Evolutionary conservation across 2,888 invertebrate genomes (phyloP).

Genomic region (Hipparchia semele): DNA sequence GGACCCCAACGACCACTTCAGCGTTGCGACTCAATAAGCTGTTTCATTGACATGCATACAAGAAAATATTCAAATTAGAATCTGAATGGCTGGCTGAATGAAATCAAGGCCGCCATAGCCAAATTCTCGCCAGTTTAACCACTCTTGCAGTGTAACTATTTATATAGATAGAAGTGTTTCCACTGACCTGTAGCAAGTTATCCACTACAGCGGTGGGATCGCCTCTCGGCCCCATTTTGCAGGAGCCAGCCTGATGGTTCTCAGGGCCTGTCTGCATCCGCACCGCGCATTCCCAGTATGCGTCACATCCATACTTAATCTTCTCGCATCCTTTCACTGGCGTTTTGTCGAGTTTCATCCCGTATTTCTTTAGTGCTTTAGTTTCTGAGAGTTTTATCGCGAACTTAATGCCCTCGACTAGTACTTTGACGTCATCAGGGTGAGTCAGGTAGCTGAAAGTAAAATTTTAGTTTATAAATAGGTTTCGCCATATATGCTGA

Average conservation of each 20-base stretch:
- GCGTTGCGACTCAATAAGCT: too few relatives aligned
- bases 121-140: too few relatives aligned
- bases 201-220: constrained; percentile 90
- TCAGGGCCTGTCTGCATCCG: constrained; percentile 90
- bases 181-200: constrained; percentile 81
- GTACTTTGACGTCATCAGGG: constrained; percentile 89
- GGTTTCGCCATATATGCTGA: neutral
- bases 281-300: constrained; percentile 91
- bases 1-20: too few relatives aligned
- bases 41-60: too few relatives aligned
- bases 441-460: constrained; percentile 85
- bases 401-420: constrained; percentile 93
- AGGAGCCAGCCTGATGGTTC: constrained; percentile 92
- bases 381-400: constrained; percentile 88
- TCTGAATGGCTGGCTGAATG: too few relatives aligned
- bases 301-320: constrained; percentile 87
- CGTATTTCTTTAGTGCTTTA: constrained; percentile 83
- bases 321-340: constrained; percentile 89
- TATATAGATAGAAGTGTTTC: neutral
- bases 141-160: too few relatives aligned
- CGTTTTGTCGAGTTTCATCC: constrained; percentile 89
- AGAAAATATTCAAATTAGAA: too few relatives aligned
- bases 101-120: too few relatives aligned
- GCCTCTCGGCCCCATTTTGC: constrained; percentile 90
- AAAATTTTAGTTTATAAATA: neutral